phyloP scores from a whole-genome alignment of 37 sponge, comb jelly and placozoan species.

The Theonella swinhoei region DNA sequence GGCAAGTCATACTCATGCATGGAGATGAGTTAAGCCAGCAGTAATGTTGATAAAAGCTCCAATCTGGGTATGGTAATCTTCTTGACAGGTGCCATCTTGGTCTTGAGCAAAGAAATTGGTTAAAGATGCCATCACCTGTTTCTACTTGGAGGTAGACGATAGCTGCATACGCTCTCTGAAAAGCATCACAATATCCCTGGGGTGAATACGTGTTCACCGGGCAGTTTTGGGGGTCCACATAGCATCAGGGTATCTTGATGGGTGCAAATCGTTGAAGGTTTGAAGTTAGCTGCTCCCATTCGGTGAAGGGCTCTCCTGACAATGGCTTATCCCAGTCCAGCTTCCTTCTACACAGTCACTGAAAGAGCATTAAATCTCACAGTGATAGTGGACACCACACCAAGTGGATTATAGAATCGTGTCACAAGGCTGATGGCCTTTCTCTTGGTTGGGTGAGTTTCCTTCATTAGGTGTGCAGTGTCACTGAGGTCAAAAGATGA shows the following conservation, averaged over 20 bases:
- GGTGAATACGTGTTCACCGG: neutral
- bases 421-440: neutral
- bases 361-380: constrained; percentile 14
- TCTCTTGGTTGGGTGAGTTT: neutral
- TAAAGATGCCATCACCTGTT: neutral
- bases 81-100: constrained; percentile 8
- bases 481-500: neutral
- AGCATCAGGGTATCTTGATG: neutral
- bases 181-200: neutral
- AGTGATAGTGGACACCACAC: neutral
- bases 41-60: no score
- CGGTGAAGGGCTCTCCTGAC: neutral
- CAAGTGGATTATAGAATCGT: constrained; percentile 15
- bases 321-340: constrained; percentile 24
- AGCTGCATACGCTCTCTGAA: neutral
- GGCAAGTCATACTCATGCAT: no score
- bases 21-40: neutral
- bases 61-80: constrained; percentile 4
- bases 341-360: neutral
- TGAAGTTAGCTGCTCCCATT: neutral
- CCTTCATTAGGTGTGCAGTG: neutral
- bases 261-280: neutral
- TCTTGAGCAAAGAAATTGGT: no score
- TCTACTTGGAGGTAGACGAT: neutral
- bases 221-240: neutral